phyloP scores from a whole-genome alignment of 2,797 vertebrate genomes.

The Thaleichthys pacificus region DNA sequence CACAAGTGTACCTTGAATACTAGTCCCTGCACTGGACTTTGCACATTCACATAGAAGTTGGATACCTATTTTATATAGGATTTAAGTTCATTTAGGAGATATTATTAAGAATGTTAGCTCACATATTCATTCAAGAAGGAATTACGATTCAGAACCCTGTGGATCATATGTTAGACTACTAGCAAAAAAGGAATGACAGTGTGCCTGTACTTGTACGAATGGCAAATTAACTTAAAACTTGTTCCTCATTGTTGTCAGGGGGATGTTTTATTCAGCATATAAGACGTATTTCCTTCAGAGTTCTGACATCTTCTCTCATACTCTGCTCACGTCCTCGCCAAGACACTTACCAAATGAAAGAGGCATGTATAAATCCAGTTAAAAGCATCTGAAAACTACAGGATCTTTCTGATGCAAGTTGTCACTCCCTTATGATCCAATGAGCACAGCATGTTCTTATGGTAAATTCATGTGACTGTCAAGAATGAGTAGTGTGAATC shows the following conservation, averaged over 20 bases:
- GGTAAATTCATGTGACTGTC: constrained; percentile 13
- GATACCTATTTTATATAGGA: too few species aligned
- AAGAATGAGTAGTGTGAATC: not conserved
- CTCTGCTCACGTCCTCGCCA: not conserved
- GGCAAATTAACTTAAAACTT: not conserved
- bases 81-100: too few species aligned
- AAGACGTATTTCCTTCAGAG: not conserved
- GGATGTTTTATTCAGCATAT: constrained; percentile 12
- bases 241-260: constrained; percentile 1
- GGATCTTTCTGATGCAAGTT: constrained; percentile 24
- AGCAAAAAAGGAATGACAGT: too few species aligned
- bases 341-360: constrained; percentile 18
- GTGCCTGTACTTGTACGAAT: too few species aligned
- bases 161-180: too few species aligned
- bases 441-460: constrained; percentile 16
- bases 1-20: too few species aligned
- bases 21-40: too few species aligned
- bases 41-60: too few species aligned
- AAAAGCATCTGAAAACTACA: constrained; percentile 11
- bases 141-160: too few species aligned
- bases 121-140: too few species aligned
- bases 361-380: constrained; percentile 15
- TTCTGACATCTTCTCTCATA: constrained; percentile 10
- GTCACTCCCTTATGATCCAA: constrained; percentile 20
- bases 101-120: too few species aligned